Evolutionary conservation across 2,797 vertebrate species (phyloP).

Genomic region (Manis crassicaudata): DNA sequence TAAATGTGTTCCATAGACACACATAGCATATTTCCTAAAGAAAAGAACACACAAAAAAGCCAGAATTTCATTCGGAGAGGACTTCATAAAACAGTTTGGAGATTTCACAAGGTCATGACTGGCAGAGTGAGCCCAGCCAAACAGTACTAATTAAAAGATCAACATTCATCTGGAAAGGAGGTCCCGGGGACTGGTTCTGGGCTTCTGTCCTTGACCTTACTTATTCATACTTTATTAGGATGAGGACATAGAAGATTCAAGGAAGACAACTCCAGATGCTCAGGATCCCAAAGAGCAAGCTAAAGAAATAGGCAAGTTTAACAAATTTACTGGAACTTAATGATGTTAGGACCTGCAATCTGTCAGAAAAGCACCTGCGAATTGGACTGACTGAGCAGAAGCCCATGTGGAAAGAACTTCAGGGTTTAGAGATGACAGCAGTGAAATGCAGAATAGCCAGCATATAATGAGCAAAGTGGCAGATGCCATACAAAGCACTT

Average conservation of each 20-base stretch:
- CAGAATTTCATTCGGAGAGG: neutral
- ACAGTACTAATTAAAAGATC: neutral
- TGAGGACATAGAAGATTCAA: neutral
- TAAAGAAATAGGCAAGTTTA: neutral
- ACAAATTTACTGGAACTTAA: neutral
- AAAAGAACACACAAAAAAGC: neutral
- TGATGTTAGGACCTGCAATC: neutral
- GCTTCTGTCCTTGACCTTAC: neutral
- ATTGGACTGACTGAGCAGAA: neutral
- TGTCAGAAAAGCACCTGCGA: neutral
- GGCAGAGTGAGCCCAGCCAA: neutral
- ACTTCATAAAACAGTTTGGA: neutral
- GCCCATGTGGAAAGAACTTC: neutral
- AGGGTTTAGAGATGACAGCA: neutral
- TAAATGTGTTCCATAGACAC: neutral
- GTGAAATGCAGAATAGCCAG: neutral
- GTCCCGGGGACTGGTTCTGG: neutral
- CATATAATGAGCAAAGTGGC: neutral
- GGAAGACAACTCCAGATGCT: neutral
- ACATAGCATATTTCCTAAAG: neutral
- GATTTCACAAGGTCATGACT: neutral
- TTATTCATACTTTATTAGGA: neutral
- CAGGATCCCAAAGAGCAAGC: neutral
- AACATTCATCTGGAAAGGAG: neutral
- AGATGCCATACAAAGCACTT: accelerated